phyloP scores from a whole-genome alignment of 2,888 invertebrate genomes.

The Mesorhabditis belari region DNA sequence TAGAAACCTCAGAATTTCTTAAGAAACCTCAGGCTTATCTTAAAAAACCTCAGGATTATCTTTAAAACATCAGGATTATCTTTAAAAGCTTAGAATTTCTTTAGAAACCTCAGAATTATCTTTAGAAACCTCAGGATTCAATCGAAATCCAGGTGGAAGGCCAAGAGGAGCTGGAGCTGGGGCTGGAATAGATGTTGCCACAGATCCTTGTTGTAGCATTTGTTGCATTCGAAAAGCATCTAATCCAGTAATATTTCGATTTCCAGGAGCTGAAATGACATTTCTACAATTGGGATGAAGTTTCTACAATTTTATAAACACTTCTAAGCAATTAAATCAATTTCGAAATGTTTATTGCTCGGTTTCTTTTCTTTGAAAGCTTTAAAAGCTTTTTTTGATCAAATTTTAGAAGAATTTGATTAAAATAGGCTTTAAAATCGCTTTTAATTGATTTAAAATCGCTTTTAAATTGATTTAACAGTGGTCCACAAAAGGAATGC shows the following conservation, averaged over 20 bases:
- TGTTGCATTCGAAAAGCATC: neutral
- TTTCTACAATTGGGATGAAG: neutral
- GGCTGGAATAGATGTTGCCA: neutral
- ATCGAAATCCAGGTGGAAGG: neutral
- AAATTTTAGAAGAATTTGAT: too few relatives aligned
- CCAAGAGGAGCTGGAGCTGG: neutral
- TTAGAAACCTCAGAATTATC: neutral
- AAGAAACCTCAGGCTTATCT: too few relatives aligned
- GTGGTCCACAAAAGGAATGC: too few relatives aligned
- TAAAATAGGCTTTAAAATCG: neutral
- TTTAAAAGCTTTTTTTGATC: too few relatives aligned
- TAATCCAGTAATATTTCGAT: neutral
- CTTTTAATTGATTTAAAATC: too few relatives aligned
- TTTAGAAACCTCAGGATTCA: neutral
- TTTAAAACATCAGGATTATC: too few relatives aligned
- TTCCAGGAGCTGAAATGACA: neutral
- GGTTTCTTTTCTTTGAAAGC: too few relatives aligned
- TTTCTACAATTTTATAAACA: neutral
- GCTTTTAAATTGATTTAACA: too few relatives aligned
- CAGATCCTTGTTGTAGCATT: neutral
- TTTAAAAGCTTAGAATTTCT: neutral
- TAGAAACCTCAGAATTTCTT: too few relatives aligned
- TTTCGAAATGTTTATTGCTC: too few relatives aligned
- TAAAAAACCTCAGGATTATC: too few relatives aligned
- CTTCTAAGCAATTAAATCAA: too few relatives aligned